Base-by-base conservation (phyloP, 2,797 vertebrate genomes). In the Gymnodraco acuticeps region DNA sequence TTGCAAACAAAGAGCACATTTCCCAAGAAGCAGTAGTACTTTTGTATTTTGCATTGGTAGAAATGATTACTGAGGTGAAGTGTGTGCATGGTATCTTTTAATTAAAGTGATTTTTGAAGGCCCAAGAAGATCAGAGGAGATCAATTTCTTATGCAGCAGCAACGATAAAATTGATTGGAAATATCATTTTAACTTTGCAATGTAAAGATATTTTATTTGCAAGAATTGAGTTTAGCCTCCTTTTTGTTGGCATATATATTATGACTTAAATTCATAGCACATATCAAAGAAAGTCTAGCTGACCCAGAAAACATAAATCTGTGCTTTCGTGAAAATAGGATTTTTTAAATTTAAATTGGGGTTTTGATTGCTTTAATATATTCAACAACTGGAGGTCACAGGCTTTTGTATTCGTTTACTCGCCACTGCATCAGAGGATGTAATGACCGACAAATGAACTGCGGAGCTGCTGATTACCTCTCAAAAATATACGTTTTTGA, bases 231-330 rank as follows among this genome's bases (percentile, higher is more conserved):
- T 64, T 65, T 46, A n/a, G 12, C 12, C 55, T 59, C 31, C 8
- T 52, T 19, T 19, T n/a, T 16, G 38, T 59, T 61, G 16, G 45
- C 31, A 61, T 73, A 23, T 42, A 70, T 69, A 17, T 71, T 59
- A 14, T 62, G 53, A 56, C 63, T 83, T 50, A 31, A 82, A 83
- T 81, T 59, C 61, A 61, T 63, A 19, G 33, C 41, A 56, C 42
- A 69, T 41, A 58, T 79, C 43, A 47, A 27, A 74, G 66, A 68
- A 4, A 75, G 73, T 69, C 50, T 69, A 56, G 67, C 53, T 85
- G 74, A 87, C 83, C 83, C 73, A 84, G 82, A 88, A 85, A 81
- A 67, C 23, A 71, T 9, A 60, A 77, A 87, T 85, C 74, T 74
- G 71, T 86, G 70, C 13, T 75, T 70, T 20, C 17, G 33, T 60